phyloP scores from a whole-genome alignment of 2,888 invertebrate genomes.

The Timema podura region DNA sequence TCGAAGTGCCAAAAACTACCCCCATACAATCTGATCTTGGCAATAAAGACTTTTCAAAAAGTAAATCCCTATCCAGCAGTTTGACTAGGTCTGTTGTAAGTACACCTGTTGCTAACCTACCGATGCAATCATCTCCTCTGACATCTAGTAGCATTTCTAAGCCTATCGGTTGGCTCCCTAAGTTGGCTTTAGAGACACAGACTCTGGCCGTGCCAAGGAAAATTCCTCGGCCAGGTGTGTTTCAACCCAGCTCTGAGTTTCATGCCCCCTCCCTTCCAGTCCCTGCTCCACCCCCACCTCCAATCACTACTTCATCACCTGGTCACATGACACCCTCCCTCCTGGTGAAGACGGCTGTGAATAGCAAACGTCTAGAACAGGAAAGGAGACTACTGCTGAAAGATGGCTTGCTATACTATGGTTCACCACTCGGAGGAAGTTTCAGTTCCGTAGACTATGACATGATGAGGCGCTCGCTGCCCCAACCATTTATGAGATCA shows the following conservation, averaged over 20 bases:
- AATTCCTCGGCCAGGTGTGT: constrained; percentile 41
- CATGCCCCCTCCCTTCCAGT: constrained; percentile 43
- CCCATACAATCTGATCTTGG: no score
- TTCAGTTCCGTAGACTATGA: constrained; percentile 24
- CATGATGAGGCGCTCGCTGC: constrained; percentile 27
- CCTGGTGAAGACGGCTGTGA: constrained; percentile 61
- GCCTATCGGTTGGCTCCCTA: no score
- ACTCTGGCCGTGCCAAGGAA: constrained; percentile 28
- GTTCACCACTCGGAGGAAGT: constrained; percentile 20
- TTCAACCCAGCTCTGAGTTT: constrained; percentile 38
- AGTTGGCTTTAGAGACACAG: no score
- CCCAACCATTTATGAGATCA: constrained; percentile 23
- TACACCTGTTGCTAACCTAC: no score
- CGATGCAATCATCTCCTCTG: no score
- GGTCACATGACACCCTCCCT: constrained; percentile 55
- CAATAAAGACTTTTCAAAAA: no score
- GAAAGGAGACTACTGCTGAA: constrained; percentile 52
- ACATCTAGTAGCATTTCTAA: no score
- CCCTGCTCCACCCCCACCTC: constrained; percentile 37
- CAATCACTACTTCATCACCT: background rate
- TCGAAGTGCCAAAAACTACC: no score
- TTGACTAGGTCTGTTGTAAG: no score
- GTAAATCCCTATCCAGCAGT: no score
- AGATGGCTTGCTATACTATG: constrained; percentile 39
- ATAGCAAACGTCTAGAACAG: constrained; percentile 56